phyloP scores from a whole-genome alignment of 2,113 vertebrate species.

The Willisornis vidua region DNA sequence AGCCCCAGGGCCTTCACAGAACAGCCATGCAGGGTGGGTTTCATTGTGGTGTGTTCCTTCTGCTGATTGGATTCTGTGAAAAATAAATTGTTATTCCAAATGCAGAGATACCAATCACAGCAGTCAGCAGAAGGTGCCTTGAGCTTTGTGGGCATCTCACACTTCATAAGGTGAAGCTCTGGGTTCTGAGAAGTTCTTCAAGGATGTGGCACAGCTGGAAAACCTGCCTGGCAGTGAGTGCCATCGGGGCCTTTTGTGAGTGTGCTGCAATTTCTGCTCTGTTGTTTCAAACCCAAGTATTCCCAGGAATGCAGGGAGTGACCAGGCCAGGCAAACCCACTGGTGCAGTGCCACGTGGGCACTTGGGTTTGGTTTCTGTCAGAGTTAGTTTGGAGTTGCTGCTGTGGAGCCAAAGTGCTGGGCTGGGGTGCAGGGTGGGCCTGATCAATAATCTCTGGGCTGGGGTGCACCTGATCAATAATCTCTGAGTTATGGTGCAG shows the following conservation, averaged over 20 bases:
- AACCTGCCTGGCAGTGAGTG: accelerated
- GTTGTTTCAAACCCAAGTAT: accelerated
- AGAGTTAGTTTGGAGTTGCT: background rate
- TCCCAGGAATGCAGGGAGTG: background rate
- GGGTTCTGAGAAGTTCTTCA: background rate
- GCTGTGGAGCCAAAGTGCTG: background rate
- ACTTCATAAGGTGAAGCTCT: background rate
- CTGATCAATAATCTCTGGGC: no score
- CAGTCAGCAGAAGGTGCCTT: background rate
- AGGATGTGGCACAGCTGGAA: background rate
- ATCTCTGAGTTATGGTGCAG: no score
- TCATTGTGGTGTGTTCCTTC: background rate
- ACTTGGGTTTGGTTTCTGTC: background rate
- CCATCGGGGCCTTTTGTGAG: background rate
- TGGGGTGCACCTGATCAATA: no score
- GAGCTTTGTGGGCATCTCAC: background rate
- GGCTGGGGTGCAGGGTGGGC: background rate
- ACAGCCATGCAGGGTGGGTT: background rate
- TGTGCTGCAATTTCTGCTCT: background rate
- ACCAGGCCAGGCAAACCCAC: background rate
- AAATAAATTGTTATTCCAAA: background rate
- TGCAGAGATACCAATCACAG: no score
- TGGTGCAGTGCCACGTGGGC: background rate
- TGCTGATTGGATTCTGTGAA: background rate
- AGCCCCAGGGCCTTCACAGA: background rate